Evolutionary conservation across 1,140 invertebrate genomes (phyloP).

Genomic region (Lanistes nyassanus): DNA sequence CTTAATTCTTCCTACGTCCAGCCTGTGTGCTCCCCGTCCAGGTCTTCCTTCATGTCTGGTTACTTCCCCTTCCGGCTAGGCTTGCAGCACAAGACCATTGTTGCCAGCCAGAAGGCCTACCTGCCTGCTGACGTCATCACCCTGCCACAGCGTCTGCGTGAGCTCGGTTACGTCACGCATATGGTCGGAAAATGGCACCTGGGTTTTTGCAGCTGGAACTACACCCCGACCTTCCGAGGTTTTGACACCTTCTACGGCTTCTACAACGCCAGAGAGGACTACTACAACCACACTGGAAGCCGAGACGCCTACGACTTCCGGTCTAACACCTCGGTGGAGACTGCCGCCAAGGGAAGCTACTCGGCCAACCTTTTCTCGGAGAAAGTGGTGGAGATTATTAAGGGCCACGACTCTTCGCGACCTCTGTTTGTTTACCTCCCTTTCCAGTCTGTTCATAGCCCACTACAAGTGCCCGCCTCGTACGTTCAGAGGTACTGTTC

Average conservation of each 20-base stretch:
- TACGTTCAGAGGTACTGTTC: too few relatives aligned
- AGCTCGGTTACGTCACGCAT: slow-evolving; percentile 24
- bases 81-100: neutral
- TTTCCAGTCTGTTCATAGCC: slow-evolving; percentile 59
- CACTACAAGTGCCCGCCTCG: slow-evolving; percentile 23
- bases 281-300: slow-evolving; percentile 56
- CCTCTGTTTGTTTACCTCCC: slow-evolving; percentile 60
- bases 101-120: neutral
- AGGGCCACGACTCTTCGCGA: slow-evolving; percentile 34
- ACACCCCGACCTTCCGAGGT: slow-evolving; percentile 67
- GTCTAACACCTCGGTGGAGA: slow-evolving; percentile 21
- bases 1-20: slow-evolving; percentile 54
- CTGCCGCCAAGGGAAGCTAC: slow-evolving; percentile 10
- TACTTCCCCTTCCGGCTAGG: slow-evolving; percentile 6
- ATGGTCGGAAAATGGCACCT: slow-evolving; percentile 72
- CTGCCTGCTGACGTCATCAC: slow-evolving; percentile 57
- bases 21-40: slow-evolving; percentile 50
- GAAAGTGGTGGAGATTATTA: slow-evolving; percentile 41
- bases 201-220: slow-evolving; percentile 68
- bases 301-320: slow-evolving; percentile 25
- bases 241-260: slow-evolving; percentile 70
- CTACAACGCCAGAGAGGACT: slow-evolving; percentile 64
- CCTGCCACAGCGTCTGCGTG: slow-evolving; percentile 53
- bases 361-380: slow-evolving; percentile 38
- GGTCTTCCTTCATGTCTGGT: slow-evolving; percentile 2